Conservation (phyloP, 2,888 invertebrate species). For the Anarsia innoxiella region DNA sequence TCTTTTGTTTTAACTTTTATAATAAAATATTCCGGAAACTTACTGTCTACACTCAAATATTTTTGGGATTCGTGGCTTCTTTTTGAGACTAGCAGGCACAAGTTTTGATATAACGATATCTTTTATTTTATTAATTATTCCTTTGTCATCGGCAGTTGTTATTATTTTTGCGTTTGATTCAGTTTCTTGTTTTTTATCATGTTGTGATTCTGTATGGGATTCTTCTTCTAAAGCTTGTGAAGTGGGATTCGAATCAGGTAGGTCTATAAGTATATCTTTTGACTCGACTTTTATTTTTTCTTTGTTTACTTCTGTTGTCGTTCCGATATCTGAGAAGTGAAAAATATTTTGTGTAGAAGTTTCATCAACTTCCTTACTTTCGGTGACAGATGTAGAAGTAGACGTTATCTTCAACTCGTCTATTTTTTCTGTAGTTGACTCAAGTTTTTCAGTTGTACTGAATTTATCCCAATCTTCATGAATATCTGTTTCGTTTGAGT, state of each 20-base stretch:
- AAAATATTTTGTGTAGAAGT: too few relatives aligned
- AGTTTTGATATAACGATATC: constrained; percentile 36
- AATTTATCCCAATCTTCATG: constrained; percentile 22
- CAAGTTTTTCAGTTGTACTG: too few relatives aligned
- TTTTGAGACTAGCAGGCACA: constrained; percentile 49
- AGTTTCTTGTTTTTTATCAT: too few relatives aligned
- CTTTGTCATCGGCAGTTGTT: constrained; percentile 25
- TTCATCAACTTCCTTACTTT: too few relatives aligned
- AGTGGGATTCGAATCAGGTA: constrained; percentile 18
- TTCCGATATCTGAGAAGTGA: too few relatives aligned
- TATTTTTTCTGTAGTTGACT: constrained; percentile 9
- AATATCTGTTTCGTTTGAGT: constrained; percentile 19
- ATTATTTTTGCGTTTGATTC: constrained; percentile 24
- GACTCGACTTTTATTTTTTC: constrained; percentile 21
- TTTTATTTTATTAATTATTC: constrained; percentile 32
- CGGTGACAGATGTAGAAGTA: background rate
- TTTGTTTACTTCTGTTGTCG: too few relatives aligned
- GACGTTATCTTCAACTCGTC: background rate
- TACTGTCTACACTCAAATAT: constrained; percentile 66
- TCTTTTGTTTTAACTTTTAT: too few relatives aligned
- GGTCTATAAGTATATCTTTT: constrained; percentile 26
- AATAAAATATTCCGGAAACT: constrained; percentile 14
- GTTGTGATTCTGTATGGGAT: background rate
- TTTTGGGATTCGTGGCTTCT: constrained; percentile 39
- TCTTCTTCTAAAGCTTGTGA: too few relatives aligned